These are phyloP conservation scores for Tetrao urogallus DNA, from an alignment of 2,113 vertebrate species.

Conservation along the genomic window DNA sequence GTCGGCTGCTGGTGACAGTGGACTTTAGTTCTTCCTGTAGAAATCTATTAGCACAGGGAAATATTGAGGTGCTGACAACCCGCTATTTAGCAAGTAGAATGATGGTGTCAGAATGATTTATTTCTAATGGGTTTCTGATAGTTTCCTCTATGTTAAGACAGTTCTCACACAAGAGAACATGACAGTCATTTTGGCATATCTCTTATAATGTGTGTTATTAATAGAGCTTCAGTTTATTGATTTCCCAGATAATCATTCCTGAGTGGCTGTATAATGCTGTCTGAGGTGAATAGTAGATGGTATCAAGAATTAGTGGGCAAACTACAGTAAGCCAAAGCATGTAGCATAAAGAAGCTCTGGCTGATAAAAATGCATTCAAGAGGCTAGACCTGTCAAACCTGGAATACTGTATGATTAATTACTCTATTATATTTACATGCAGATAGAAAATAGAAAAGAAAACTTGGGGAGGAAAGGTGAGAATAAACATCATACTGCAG, in stretches of 20 bases:
- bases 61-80: slow-evolving; percentile 21
- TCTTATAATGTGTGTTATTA: slow-evolving; percentile 57
- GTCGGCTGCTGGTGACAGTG: background rate
- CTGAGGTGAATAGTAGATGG: slow-evolving; percentile 54
- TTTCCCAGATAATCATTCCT: slow-evolving; percentile 59
- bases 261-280: slow-evolving; percentile 38
- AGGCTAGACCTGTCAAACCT: background rate
- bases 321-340: background rate
- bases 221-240: slow-evolving; percentile 66
- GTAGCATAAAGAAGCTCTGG: background rate
- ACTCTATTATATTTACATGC: slow-evolving; percentile 29
- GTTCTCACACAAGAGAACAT: slow-evolving; percentile 15
- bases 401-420: slow-evolving; percentile 63
- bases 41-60: slow-evolving; percentile 19
- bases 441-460: slow-evolving; percentile 9
- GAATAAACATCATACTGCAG: accelerated
- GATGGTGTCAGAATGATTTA: slow-evolving; percentile 57
- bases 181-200: slow-evolving; percentile 42
- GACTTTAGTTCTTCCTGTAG: background rate
- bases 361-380: slow-evolving; percentile 33
- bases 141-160: slow-evolving; percentile 10
- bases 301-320: slow-evolving; percentile 36
- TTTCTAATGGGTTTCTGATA: slow-evolving; percentile 37
- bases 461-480: background rate
- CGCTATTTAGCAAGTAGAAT: background rate